Base-by-base conservation (phyloP, 1,140 invertebrate genomes). In the Macrocentrus cingulum region DNA sequence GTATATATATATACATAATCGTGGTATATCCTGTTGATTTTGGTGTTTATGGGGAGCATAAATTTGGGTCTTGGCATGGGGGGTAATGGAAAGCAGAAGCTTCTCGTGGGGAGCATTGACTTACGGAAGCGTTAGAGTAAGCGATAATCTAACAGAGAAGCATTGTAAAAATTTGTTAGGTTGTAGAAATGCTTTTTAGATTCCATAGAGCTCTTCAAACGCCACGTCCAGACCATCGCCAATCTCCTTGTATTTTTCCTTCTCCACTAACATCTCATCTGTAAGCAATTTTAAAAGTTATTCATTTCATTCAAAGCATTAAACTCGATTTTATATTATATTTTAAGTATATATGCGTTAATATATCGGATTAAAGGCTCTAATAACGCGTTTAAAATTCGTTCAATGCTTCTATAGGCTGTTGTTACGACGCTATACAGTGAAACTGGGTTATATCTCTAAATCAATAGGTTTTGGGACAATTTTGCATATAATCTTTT, bases 211-310 rank as follows among this genome's bases (percentile, higher is more conserved):
- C 82, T 99, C 96, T 76, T 94, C 89, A 85, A 99, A 98, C 67
- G 97, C 97, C 74, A 89, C 90, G 83, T 99, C 97, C 86, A 99
- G 86, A 81, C 99, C 97, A 85, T 99, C 97, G 79, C 94, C 96
- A 83, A 99, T 97, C 79, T 93, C 89, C 85, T 98, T 99, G 91
- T 97, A 99, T 80, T 95, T 95, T 84, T 99, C 96, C 87, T 99
- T 99, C 82, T 98, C 95, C 74, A 89, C 88, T 72, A 99, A 92
- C 82, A 99, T 88, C 81, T 99, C 97, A 89, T 99, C 97, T 99
- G 89, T 67, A 89, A 84, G 71, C 64, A 77, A 56, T 69, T 61
- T 57, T 16, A 48, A 36, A 45, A 52, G 41, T 42, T 16, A 42
- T n/a, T n/a, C n/a, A 39, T 20, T 46, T 9, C 11, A 13, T 46